Evolutionary conservation across 2,113 vertebrate genomes (phyloP).

Genomic region (Alligator mississippiensis): DNA sequence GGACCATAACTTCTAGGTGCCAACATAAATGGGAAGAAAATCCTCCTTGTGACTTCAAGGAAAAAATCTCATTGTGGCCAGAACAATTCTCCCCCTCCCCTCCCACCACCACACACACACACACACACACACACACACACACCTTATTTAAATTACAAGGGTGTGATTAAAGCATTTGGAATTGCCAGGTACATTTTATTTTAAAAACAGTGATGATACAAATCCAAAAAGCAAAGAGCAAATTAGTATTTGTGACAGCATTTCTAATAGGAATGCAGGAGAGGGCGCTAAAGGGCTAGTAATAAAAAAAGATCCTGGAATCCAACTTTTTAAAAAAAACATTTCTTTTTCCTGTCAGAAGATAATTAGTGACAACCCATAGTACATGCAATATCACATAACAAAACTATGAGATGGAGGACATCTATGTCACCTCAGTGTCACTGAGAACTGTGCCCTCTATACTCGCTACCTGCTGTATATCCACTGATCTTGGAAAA

Average conservation of each 20-base stretch:
- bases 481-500: too few species aligned
- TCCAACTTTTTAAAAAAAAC: neutral
- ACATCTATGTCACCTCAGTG: neutral
- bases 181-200: neutral
- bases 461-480: too few species aligned
- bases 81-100: conserved; percentile 11
- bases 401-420: neutral
- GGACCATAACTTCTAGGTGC: neutral
- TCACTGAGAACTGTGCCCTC: neutral
- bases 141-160: neutral
- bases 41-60: neutral
- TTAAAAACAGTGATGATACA: neutral
- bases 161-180: neutral
- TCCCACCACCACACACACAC: too few species aligned
- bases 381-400: neutral
- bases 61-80: neutral
- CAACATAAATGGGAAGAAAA: too few species aligned
- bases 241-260: neutral
- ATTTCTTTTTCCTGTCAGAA: neutral
- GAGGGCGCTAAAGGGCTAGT: conserved; percentile 49
- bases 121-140: too few species aligned
- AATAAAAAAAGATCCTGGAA: neutral
- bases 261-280: conserved; percentile 18
- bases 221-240: neutral
- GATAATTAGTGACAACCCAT: neutral